Evolutionary conservation across 2,113 vertebrate species (phyloP).

Genomic region (Albula glossodonta): DNA sequence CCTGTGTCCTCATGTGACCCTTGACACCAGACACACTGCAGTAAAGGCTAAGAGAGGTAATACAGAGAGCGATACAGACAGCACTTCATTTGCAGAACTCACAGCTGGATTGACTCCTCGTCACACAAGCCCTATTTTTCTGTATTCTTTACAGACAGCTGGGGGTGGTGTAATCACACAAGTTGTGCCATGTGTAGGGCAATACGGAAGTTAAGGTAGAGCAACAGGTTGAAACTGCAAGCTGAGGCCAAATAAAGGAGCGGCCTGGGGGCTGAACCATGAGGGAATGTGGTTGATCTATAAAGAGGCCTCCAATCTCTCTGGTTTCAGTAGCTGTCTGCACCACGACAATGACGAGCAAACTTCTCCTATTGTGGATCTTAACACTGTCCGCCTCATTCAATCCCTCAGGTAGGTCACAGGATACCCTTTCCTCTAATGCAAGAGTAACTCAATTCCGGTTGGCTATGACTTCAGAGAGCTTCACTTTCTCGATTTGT

Average conservation of each 20-base stretch:
- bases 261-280: slow-evolving; percentile 33
- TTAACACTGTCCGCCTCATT: slow-evolving; percentile 48
- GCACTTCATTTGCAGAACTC: too few relatives aligned
- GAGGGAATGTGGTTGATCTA: slow-evolving; percentile 37
- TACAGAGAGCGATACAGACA: too few relatives aligned
- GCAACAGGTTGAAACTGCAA: slow-evolving; percentile 7
- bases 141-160: background rate
- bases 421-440: slow-evolving; percentile 35
- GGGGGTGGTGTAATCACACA: slow-evolving; percentile 46
- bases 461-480: slow-evolving; percentile 14
- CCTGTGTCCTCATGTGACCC: too few relatives aligned
- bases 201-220: slow-evolving; percentile 45
- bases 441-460: slow-evolving; percentile 49
- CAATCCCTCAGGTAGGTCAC: slow-evolving; percentile 60
- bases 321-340: slow-evolving; percentile 40
- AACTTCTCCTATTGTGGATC: slow-evolving; percentile 54
- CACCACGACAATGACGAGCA: slow-evolving; percentile 48
- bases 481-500: slow-evolving; percentile 16
- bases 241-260: slow-evolving; percentile 36
- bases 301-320: slow-evolving; percentile 36
- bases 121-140: background rate
- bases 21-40: too few relatives aligned
- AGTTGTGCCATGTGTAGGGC: slow-evolving; percentile 1
- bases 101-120: too few relatives aligned
- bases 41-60: too few relatives aligned